Conservation (phyloP, 2,888 invertebrate genomes). For the Acrobasis repandana region DNA sequence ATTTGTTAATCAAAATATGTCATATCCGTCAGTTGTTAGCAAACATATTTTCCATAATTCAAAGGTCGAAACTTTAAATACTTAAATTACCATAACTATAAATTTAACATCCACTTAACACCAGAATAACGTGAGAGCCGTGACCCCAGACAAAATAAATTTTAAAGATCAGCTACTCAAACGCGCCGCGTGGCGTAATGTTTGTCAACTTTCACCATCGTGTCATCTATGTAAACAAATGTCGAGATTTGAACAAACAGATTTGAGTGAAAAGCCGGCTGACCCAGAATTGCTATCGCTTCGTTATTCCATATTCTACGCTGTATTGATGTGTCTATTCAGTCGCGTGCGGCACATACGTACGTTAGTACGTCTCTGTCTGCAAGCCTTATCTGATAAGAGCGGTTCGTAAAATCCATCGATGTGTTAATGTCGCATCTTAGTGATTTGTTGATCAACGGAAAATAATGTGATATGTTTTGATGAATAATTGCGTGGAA, state of each 20-base stretch:
- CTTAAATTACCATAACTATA: conserved; percentile 28
- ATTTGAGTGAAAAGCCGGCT: conserved; percentile 45
- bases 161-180: background rate
- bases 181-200: background rate
- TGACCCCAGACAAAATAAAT: conserved; percentile 28
- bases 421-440: background rate
- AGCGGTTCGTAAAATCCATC: background rate
- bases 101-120: conserved; percentile 32
- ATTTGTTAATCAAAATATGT: conserved; percentile 24
- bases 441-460: conserved; percentile 4
- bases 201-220: conserved; percentile 41
- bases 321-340: conserved; percentile 21
- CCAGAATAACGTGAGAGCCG: conserved; percentile 27
- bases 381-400: conserved; percentile 23
- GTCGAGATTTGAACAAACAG: conserved; percentile 30
- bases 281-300: conserved; percentile 54
- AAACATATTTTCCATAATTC: conserved; percentile 11
- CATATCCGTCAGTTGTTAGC: conserved; percentile 10
- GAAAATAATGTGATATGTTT: background rate
- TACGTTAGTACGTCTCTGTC: conserved; percentile 31
- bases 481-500: background rate
- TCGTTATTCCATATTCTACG: conserved; percentile 26
- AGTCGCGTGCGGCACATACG: conserved; percentile 36
- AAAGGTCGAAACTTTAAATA: conserved; percentile 14
- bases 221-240: conserved; percentile 44